A percentile compares a stretch with the other conserved stretches of the same genome.
Evolutionary conservation across 2,797 vertebrate species (phyloP).

Genomic region (Furcifer pardalis): DNA sequence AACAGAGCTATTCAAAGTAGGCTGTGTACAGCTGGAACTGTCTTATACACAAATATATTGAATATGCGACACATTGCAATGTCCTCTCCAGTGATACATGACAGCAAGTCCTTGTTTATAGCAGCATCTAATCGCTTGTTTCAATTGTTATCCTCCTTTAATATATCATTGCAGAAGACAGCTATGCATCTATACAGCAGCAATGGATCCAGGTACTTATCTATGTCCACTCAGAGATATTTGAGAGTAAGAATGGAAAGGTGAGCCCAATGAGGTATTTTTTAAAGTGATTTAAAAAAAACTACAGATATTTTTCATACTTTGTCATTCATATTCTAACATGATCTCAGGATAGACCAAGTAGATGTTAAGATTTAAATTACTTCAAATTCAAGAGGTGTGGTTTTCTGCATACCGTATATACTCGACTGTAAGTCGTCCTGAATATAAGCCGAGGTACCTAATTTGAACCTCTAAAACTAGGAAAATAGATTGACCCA

Average conservation of each 20-base stretch:
- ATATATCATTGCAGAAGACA: not conserved
- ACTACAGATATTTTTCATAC: not conserved
- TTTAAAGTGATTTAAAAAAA: not conserved
- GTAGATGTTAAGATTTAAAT: not conserved
- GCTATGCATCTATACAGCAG: not conserved
- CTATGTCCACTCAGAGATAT: not conserved
- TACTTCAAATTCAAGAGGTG: not conserved
- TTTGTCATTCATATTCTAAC: not conserved
- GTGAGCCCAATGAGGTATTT: not conserved
- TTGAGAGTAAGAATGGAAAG: not conserved
- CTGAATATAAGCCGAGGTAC: too few relatives aligned
- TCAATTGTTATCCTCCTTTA: not conserved
- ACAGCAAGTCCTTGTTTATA: constrained; percentile 1
- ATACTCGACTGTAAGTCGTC: too few relatives aligned
- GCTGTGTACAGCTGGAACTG: not conserved
- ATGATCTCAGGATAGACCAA: not conserved
- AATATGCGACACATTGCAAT: not conserved
- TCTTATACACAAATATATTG: not conserved
- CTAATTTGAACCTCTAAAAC: too few relatives aligned
- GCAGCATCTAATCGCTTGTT: not conserved
- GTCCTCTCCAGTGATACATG: not conserved
- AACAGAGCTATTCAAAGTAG: not conserved
- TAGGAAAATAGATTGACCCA: too few relatives aligned
- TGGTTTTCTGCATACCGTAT: not conserved
- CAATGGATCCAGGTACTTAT: not conserved